A percentile compares a stretch with the other conserved stretches of the same genome.
Conservation (phyloP, 35 echinoderm and acorn worm genomes). For the Ophiothrix spiculata region DNA sequence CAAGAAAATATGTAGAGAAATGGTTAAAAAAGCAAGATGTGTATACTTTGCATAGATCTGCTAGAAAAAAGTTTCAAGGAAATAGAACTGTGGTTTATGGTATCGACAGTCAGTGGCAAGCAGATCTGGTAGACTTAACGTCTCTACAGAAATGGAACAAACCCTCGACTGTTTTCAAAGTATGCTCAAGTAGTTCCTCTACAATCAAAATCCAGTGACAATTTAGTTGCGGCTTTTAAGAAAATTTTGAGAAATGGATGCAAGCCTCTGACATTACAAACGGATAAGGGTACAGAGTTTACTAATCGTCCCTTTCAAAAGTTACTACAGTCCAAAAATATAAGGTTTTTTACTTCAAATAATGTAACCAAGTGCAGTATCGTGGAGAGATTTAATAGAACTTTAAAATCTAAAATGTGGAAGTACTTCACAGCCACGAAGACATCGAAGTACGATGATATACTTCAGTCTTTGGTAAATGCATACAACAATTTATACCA, state of each 20-base stretch:
- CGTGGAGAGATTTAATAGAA: constrained; percentile 48
- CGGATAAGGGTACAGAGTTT: constrained; percentile 49
- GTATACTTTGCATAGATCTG: constrained; percentile 39
- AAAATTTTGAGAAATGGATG: neutral
- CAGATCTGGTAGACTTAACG: constrained; percentile 40
- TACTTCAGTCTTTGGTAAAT: constrained; percentile 1
- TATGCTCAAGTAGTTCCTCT: constrained; percentile 22
- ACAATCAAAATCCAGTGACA: constrained; percentile 25
- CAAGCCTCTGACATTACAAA: constrained; percentile 15
- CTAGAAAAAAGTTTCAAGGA: constrained; percentile 20
- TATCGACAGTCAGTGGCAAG: constrained; percentile 37
- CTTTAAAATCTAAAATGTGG: constrained; percentile 37
- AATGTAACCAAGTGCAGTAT: constrained; percentile 41
- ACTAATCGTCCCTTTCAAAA: neutral
- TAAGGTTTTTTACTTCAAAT: constrained; percentile 8
- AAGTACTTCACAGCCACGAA: constrained; percentile 39
- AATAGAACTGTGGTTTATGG: constrained; percentile 20
- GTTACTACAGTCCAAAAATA: neutral
- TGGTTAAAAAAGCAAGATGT: constrained; percentile 2
- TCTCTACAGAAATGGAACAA: constrained; percentile 39
- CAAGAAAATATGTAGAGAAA: neutral
- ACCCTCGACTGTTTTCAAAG: constrained; percentile 41
- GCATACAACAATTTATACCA: constrained; percentile 48
- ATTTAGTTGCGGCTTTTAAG: neutral
- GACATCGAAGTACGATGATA: constrained; percentile 9